Evolutionary conservation across 2,888 invertebrate genomes (phyloP).

Genomic region (Machimus rusticus): DNA sequence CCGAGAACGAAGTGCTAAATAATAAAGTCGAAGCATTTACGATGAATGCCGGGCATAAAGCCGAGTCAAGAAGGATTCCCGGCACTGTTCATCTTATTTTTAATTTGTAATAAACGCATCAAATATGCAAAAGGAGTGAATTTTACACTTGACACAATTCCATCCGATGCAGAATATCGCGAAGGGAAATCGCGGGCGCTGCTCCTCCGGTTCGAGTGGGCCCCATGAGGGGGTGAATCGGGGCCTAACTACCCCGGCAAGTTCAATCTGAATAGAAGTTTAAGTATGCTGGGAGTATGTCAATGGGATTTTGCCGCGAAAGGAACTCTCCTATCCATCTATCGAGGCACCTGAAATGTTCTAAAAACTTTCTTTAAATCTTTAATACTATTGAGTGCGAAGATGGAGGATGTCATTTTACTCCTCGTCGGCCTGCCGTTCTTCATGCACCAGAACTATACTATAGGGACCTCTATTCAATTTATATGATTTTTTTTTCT

Average conservation of each 20-base stretch:
- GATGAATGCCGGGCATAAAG: neutral
- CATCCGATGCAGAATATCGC: neutral
- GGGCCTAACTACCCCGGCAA: neutral
- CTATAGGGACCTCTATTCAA: neutral
- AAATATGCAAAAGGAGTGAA: neutral
- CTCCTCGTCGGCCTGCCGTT: neutral
- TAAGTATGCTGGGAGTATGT: constrained; percentile 17
- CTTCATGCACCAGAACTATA: neutral
- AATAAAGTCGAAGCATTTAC: neutral
- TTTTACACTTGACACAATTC: constrained; percentile 21
- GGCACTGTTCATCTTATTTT: constrained; percentile 15
- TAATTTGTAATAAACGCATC: neutral
- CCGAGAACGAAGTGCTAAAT: neutral
- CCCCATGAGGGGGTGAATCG: neutral
- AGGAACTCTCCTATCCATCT: neutral
- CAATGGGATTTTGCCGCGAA: constrained; percentile 13
- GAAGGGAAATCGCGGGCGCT: neutral
- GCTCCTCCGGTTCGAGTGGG: neutral
- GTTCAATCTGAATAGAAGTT: neutral
- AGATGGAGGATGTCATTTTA: neutral
- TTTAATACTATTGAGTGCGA: constrained; percentile 15
- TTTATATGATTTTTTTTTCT: neutral
- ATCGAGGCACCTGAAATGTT: constrained; percentile 10
- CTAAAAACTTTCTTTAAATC: neutral
- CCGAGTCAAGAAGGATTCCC: neutral